These are phyloP conservation scores for Cryptophagus acutangulus DNA, from an alignment of 2,888 invertebrate genomes.

Conservation along the genomic window DNA sequence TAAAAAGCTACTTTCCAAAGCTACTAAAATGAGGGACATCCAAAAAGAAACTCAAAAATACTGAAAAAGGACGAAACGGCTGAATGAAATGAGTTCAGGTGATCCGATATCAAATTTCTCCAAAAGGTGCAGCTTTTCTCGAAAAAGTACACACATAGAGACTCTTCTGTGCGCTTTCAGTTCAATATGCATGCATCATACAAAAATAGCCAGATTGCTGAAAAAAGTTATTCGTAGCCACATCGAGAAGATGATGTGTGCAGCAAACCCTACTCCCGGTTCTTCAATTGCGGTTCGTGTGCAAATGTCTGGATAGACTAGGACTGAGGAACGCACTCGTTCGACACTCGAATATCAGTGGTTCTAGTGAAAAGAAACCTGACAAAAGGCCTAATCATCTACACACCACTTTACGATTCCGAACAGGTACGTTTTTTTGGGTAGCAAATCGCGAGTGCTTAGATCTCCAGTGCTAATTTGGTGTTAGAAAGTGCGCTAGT, in stretches of 20 bases:
- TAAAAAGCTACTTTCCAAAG: too few relatives aligned
- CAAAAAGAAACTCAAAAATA: too few relatives aligned
- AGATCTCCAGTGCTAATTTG: constrained; percentile 4
- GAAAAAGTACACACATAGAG: constrained; percentile 37
- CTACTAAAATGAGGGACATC: too few relatives aligned
- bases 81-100: constrained; percentile 19
- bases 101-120: constrained; percentile 42
- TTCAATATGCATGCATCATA: constrained; percentile 47
- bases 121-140: constrained; percentile 45
- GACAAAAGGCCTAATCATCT: constrained; percentile 40
- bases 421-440: constrained; percentile 49
- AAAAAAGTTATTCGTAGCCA: constrained; percentile 50
- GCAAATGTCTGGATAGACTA: constrained; percentile 60
- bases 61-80: background rate
- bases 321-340: constrained; percentile 48
- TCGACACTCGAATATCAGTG: constrained; percentile 58
- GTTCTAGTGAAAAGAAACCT: constrained; percentile 53
- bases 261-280: constrained; percentile 18
- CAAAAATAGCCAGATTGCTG: constrained; percentile 52
- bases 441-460: constrained; percentile 6
- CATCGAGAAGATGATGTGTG: background rate
- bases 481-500: background rate
- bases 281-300: constrained; percentile 53
- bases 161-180: constrained; percentile 25
- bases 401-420: constrained; percentile 45